Evolutionary conservation across 2,888 invertebrate genomes (phyloP).

Genomic region (Cabera pusaria): DNA sequence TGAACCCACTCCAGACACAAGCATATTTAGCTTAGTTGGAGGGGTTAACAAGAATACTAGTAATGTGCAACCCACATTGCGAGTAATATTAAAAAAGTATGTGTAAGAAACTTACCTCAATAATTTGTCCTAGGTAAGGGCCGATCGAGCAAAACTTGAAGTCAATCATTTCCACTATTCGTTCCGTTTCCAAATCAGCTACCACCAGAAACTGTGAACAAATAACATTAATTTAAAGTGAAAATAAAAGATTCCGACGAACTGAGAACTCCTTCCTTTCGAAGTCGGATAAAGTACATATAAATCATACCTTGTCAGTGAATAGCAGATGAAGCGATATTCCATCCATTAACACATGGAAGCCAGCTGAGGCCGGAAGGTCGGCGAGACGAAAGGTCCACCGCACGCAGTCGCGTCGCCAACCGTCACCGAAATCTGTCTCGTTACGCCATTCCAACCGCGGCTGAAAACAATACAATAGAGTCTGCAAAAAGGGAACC

Average conservation of each 20-base stretch:
- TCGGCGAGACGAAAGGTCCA: conserved; percentile 66
- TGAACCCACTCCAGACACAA: too few species aligned
- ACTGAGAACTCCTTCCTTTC: too few species aligned
- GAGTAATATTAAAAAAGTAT: background rate
- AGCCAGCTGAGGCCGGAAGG: conserved; percentile 51
- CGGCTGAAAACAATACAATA: conserved; percentile 35
- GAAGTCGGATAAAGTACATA: background rate
- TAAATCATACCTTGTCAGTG: conserved; percentile 62
- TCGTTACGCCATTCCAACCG: conserved; percentile 24
- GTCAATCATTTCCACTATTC: conserved; percentile 67
- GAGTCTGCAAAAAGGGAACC: too few species aligned
- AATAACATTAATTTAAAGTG: background rate
- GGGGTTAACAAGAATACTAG: too few species aligned
- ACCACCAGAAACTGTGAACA: conserved; percentile 58
- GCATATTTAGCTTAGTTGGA: too few species aligned
- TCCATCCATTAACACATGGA: conserved; percentile 51
- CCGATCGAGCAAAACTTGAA: conserved; percentile 51
- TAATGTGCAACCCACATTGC: too few species aligned
- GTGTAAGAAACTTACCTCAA: conserved; percentile 54
- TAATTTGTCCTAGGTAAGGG: conserved; percentile 48
- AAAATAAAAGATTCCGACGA: too few species aligned
- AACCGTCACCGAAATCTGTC: conserved; percentile 33
- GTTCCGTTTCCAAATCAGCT: conserved; percentile 58
- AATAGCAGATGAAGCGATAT: conserved; percentile 51
- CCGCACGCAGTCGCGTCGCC: conserved; percentile 70